phyloP scores from a whole-genome alignment of 1,140 invertebrate genomes.

The Macrobrachium nipponense region DNA sequence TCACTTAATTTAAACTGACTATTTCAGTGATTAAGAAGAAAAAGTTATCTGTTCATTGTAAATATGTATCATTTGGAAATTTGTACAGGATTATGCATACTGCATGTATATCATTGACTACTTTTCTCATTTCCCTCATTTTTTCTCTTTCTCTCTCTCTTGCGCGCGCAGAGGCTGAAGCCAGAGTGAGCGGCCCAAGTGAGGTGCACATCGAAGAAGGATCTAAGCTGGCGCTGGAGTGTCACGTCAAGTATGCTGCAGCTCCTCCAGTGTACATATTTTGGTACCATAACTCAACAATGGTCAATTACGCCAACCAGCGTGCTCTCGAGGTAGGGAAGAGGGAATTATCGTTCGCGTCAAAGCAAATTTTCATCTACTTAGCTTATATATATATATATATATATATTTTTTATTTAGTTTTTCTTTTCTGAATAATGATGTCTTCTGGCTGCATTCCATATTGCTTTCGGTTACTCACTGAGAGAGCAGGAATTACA shows the following conservation, averaged over 20 bases:
- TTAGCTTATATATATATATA: no score
- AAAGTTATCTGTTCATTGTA: neutral
- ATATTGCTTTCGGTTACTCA: no score
- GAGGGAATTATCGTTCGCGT: neutral
- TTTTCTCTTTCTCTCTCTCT: neutral
- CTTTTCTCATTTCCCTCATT: neutral
- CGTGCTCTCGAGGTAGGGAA: constrained; percentile 5
- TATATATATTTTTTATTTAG: neutral
- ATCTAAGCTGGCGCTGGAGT: constrained; percentile 57
- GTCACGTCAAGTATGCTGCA: constrained; percentile 46
- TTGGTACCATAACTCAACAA: constrained; percentile 63
- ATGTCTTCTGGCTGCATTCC: no score
- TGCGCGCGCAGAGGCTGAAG: constrained; percentile 48
- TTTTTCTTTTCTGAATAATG: no score
- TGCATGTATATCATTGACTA: no score
- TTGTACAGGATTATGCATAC: no score
- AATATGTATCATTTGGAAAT: neutral
- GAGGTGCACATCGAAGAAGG: constrained; percentile 63
- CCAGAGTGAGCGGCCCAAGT: constrained; percentile 47
- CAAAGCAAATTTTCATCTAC: neutral
- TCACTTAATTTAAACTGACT: neutral
- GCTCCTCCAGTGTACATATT: constrained; percentile 60
- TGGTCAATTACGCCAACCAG: constrained; percentile 61
- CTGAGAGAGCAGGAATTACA: no score
- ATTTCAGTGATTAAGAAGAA: neutral